phyloP scores from a whole-genome alignment of 2,888 invertebrate species.

The Polyommatus icarus region DNA sequence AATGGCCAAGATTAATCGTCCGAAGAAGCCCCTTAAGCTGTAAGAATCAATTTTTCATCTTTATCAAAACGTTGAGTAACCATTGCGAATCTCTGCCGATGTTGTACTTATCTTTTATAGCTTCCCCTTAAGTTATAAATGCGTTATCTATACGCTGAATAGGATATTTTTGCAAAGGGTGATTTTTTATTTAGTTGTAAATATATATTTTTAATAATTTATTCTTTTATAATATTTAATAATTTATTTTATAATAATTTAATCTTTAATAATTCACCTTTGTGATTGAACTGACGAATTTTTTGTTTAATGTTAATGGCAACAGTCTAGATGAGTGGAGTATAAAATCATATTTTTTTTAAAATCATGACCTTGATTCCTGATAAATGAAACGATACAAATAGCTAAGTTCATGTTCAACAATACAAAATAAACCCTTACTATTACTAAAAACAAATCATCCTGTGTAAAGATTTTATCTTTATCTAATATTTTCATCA shows the following conservation, averaged over 20 bases:
- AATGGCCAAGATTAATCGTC: constrained; percentile 79
- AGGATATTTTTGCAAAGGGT: not conserved
- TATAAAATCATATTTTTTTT: too few species aligned
- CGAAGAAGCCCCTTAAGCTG: constrained; percentile 68
- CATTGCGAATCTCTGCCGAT: constrained; percentile 27
- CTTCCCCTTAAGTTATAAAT: constrained; percentile 29
- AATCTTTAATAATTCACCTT: too few species aligned
- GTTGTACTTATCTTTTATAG: constrained; percentile 30
- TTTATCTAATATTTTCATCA: constrained; percentile 10
- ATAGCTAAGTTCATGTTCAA: not conserved
- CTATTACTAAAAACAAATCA: not conserved
- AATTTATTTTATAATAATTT: too few species aligned
- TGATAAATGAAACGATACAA: too few species aligned
- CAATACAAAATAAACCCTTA: not conserved
- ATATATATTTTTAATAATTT: too few species aligned
- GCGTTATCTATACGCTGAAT: constrained; percentile 26
- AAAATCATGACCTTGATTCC: too few species aligned
- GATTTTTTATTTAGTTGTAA: not conserved
- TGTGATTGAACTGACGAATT: too few species aligned
- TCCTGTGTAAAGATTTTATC: not conserved
- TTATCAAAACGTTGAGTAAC: constrained; percentile 65
- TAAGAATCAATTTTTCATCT: constrained; percentile 76
- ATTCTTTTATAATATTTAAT: too few species aligned
- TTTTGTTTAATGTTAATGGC: too few species aligned
- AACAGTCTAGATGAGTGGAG: too few species aligned